phyloP scores from a whole-genome alignment of 2,888 invertebrate species.

The Tromatobia lineatoria region DNA sequence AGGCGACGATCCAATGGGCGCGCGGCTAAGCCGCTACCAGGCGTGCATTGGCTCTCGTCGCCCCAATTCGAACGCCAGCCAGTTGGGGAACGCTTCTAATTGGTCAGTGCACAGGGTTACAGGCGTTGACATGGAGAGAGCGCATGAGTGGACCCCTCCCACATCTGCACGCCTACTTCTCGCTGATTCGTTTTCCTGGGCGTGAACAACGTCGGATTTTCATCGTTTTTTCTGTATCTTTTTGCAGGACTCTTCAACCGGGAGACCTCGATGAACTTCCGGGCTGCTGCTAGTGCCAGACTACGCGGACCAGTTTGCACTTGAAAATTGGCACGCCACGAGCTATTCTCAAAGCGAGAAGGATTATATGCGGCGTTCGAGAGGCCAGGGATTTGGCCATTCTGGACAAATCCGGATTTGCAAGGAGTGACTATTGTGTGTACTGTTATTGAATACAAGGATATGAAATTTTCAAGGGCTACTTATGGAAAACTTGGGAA shows the following conservation, averaged over 20 bases:
- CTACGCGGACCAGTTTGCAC: conserved; percentile 46
- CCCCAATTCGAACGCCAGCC: conserved; percentile 32
- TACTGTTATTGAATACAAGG: conserved; percentile 41
- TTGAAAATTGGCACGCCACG: conserved; percentile 52
- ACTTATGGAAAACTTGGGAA: conserved; percentile 34
- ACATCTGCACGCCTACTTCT: conserved; percentile 58
- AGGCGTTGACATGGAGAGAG: conserved; percentile 54
- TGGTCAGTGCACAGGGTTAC: conserved; percentile 36
- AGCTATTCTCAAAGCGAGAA: conserved; percentile 26
- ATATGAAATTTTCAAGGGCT: conserved; percentile 33
- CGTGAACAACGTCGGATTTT: conserved; percentile 21
- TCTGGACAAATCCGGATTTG: conserved; percentile 61
- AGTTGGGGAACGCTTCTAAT: conserved; percentile 24
- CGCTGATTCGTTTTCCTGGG: conserved; percentile 54
- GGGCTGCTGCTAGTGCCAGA: conserved; percentile 32
- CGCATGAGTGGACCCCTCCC: conserved; percentile 75
- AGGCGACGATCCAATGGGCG: conserved; percentile 36
- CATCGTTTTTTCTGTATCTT: conserved; percentile 17
- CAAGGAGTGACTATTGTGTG: conserved; percentile 17
- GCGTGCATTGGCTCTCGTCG: conserved; percentile 80
- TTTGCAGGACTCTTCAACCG: conserved; percentile 4
- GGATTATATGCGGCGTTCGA: conserved; percentile 43
- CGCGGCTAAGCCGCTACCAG: conserved; percentile 77
- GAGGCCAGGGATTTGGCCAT: conserved; percentile 46
- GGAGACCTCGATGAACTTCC: conserved; percentile 63